Evolutionary conservation across 1,140 invertebrate species (phyloP), one percentile per base, ranked within the genome.

Genomic region (Drosophila funebris): DNA sequence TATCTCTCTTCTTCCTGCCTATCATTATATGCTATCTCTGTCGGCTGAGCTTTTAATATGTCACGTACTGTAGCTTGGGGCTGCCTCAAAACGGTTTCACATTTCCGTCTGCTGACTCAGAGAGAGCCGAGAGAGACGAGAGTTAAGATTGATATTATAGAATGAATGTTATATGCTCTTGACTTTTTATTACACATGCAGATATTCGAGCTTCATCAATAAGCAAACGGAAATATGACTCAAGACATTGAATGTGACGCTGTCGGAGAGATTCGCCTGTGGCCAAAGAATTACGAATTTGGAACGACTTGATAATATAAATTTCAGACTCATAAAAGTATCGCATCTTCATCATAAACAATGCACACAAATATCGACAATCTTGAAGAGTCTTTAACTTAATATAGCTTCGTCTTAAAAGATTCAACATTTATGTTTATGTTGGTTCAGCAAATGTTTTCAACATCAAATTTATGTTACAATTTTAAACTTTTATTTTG

Each of bases 31-130:
- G 22, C 29, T 31, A n/a, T 46, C 31, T 56, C 14, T 29, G 14
- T 46, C 33, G 36, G 48, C 20, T 13, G 31, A 66, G 61, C 43
- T 67, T 54, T 73, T 24, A 64, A 64, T 68, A 67, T 66, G 61
- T 82, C 79, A 82, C 78, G 78, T 78, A 66, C 54, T 41, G 5
- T 37, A 14, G 37, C 50, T 73, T 56, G 31, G 46, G 56, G 22
- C 63, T 27, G 43, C 50, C 67, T 53, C 44, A 24, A 71, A 69
- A 67, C 44, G 46, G 73, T 77, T 62, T 81, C 57, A 44, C 54
- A 57, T 81, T 66, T 82, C 78, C 78, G 62, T 77, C 52, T 77
- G 73, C 72, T 82, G 78, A 81, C 63, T 81, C 78, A 81, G 63
- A 39, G 63, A 39, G 14, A 36, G 36, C 18, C 31, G 11, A 33